Evolutionary conservation across 2,797 vertebrate genomes (phyloP).

Genomic region (Tympanoctomys barrerae): DNA sequence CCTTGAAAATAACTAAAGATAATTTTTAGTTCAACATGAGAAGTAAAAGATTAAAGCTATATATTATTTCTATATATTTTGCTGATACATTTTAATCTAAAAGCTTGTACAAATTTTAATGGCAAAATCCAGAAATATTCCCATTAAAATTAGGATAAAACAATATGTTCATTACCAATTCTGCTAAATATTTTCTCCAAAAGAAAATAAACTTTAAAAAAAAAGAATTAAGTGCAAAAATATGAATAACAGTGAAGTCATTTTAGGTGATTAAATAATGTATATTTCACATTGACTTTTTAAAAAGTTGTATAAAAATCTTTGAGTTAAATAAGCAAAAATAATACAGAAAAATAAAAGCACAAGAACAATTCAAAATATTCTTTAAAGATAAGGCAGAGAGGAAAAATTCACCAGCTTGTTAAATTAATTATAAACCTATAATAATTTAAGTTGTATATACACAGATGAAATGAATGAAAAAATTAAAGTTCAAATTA

Average conservation of each 20-base stretch:
- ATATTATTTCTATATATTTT: not conserved
- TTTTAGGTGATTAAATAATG: not conserved
- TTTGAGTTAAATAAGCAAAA: not conserved
- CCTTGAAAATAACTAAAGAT: slow-evolving; percentile 44
- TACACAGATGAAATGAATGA: slow-evolving; percentile 35
- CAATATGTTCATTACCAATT: not conserved
- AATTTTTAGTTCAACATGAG: not conserved
- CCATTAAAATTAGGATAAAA: not conserved
- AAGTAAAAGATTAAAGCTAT: not conserved
- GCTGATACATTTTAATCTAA: slow-evolving; percentile 1
- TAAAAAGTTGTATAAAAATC: not conserved
- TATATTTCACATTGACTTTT: not conserved
- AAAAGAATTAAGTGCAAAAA: slow-evolving; percentile 6
- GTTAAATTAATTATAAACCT: slow-evolving; percentile 18
- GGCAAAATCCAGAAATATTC: not conserved
- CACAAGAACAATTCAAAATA: slow-evolving; percentile 16
- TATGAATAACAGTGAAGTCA: not conserved
- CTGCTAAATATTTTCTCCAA: slow-evolving; percentile 16
- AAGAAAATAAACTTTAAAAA: not conserved
- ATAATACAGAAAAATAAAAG: not conserved
- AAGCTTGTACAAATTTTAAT: not conserved
- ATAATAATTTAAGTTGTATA: not conserved
- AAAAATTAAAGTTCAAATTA: slow-evolving; percentile 11
- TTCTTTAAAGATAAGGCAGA: slow-evolving; percentile 15
- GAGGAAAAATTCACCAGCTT: not conserved